These are phyloP conservation scores for Petromus typicus DNA, from an alignment of 2,113 vertebrate species.

Conservation along the genomic window DNA sequence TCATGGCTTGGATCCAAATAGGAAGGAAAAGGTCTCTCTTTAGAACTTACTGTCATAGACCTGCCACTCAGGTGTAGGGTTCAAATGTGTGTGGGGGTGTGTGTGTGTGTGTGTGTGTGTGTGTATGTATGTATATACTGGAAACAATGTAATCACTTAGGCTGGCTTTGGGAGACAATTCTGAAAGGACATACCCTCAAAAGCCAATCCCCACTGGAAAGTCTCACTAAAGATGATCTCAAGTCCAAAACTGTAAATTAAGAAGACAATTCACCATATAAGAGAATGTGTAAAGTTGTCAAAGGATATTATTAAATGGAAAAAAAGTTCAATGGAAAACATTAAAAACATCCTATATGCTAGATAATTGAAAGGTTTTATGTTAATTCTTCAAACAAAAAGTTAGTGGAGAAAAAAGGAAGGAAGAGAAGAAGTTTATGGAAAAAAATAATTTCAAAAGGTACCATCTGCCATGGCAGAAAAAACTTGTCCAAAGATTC, in stretches of 20 bases:
- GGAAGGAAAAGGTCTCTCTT: background rate
- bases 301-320: conserved; percentile 9
- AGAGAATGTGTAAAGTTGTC: background rate
- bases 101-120: no score
- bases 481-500: background rate
- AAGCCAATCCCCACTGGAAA: background rate
- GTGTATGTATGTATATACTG: background rate
- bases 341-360: background rate
- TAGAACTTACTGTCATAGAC: background rate
- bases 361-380: background rate
- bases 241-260: background rate
- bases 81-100: no score
- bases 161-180: background rate
- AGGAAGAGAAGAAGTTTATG: background rate
- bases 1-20: background rate
- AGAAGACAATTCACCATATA: conserved; percentile 27
- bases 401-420: background rate
- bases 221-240: background rate
- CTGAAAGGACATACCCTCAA: background rate
- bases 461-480: background rate
- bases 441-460: conserved; percentile 12
- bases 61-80: background rate
- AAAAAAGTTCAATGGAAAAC: background rate
- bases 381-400: conserved; percentile 5
- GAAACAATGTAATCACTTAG: background rate